Conservation (phyloP, 2,113 vertebrate genomes). For the Eurystomus gularis region DNA sequence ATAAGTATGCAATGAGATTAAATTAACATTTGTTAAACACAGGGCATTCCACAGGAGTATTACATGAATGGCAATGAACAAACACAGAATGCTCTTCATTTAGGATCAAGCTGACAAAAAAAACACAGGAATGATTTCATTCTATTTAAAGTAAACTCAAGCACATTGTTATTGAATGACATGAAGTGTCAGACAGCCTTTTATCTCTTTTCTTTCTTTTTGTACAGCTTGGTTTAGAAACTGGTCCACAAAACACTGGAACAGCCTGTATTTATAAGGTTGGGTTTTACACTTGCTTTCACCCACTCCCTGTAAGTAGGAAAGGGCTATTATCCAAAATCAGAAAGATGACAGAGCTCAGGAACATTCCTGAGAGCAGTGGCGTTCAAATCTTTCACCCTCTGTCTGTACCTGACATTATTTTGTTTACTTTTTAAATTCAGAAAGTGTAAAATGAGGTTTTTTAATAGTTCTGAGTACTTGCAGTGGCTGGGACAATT, state of each 20-base stretch:
- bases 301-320: neutral
- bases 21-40: neutral
- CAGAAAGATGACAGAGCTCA: neutral
- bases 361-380: neutral
- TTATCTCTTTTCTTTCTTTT: neutral
- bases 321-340: neutral
- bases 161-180: neutral
- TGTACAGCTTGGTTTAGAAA: neutral
- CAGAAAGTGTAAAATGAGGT: neutral
- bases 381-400: neutral
- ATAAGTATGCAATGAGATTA: neutral
- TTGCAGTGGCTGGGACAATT: neutral
- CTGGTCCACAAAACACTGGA: neutral
- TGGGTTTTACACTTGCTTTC: neutral
- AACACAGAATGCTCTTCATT: neutral
- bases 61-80: neutral
- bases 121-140: neutral
- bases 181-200: neutral
- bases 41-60: neutral
- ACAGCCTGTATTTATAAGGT: neutral
- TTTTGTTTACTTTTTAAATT: neutral
- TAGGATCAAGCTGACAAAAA: neutral
- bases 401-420: neutral
- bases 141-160: neutral
- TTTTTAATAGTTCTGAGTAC: neutral